Conservation (phyloP, 1,140 invertebrate genomes). For the Elymnias hypermnestra region DNA sequence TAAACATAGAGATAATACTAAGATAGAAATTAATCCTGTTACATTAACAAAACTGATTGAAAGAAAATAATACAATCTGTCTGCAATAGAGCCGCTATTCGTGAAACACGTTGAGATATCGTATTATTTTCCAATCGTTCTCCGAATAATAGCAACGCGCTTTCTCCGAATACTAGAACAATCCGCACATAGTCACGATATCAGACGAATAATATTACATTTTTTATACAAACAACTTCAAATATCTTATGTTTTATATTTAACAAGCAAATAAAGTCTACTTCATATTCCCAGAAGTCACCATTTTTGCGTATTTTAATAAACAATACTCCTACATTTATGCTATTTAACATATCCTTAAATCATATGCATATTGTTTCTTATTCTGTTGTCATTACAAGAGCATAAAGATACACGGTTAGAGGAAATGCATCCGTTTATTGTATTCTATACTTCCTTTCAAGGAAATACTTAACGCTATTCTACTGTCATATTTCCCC, state of each 20-base stretch:
- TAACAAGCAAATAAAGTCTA: too few species aligned
- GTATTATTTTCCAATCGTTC: slow-evolving; percentile 15
- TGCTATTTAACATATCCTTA: too few species aligned
- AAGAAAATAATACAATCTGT: slow-evolving; percentile 1
- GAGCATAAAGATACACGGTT: slow-evolving; percentile 4
- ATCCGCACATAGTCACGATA: slow-evolving; percentile 18
- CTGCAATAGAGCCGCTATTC: slow-evolving; percentile 1
- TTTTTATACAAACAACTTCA: not conserved
- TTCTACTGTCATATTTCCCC: not conserved
- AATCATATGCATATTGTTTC: slow-evolving; percentile 1
- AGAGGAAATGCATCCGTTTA: slow-evolving; percentile 22
- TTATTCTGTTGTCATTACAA: slow-evolving; percentile 21
- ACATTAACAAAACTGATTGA: too few species aligned
- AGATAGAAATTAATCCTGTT: too few species aligned
- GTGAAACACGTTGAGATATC: slow-evolving; percentile 5
- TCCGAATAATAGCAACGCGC: slow-evolving; percentile 15
- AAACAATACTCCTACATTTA: too few species aligned
- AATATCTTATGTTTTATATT: too few species aligned
- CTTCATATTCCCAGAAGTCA: too few species aligned
- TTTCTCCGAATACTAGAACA: slow-evolving; percentile 29
- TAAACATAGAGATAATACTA: too few species aligned
- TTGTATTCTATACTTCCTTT: slow-evolving; percentile 13
- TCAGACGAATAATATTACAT: slow-evolving; percentile 12
- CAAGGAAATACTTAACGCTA: not conserved
- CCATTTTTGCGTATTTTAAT: too few species aligned